A percentile compares a stretch with the other conserved stretches of the same genome.
Evolutionary conservation across 2,888 invertebrate genomes (phyloP).

Genomic region (Drosophila limbata): DNA sequence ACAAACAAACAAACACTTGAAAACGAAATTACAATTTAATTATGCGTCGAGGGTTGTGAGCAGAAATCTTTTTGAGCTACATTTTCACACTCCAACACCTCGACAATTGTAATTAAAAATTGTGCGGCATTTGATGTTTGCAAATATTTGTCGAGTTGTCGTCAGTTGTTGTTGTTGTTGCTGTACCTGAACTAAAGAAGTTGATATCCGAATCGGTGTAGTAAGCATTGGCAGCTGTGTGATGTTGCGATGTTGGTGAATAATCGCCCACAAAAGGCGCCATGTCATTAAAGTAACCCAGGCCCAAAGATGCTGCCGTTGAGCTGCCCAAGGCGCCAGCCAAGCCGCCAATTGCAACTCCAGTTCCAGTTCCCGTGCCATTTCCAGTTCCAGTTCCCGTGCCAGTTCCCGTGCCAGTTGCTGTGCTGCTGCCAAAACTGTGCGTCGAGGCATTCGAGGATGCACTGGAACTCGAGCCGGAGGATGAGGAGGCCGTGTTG

Average conservation of each 20-base stretch:
- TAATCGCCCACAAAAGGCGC: constrained; percentile 84
- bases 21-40: constrained; percentile 82
- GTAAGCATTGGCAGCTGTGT: constrained; percentile 71
- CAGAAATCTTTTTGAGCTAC: constrained; percentile 56
- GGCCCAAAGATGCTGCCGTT: constrained; percentile 81
- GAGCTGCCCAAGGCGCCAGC: constrained; percentile 72
- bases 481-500: constrained; percentile 63
- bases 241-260: constrained; percentile 59
- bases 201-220: constrained; percentile 85
- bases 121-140: constrained; percentile 71
- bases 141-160: constrained; percentile 70
- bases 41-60: constrained; percentile 65
- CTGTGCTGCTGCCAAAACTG: constrained; percentile 49
- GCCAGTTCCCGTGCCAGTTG: neutral
- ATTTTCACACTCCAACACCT: constrained; percentile 69
- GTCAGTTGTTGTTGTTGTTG: neutral
- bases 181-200: constrained; percentile 84
- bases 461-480: constrained; percentile 74
- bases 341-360: constrained; percentile 31
- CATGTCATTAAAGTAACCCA: constrained; percentile 83
- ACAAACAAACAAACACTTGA: constrained; percentile 62
- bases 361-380: neutral
- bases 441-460: constrained; percentile 71
- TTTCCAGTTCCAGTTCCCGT: neutral
- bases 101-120: constrained; percentile 73